Conservation (phyloP, 2,797 vertebrate genomes). For the Peromyscus attwateri region DNA sequence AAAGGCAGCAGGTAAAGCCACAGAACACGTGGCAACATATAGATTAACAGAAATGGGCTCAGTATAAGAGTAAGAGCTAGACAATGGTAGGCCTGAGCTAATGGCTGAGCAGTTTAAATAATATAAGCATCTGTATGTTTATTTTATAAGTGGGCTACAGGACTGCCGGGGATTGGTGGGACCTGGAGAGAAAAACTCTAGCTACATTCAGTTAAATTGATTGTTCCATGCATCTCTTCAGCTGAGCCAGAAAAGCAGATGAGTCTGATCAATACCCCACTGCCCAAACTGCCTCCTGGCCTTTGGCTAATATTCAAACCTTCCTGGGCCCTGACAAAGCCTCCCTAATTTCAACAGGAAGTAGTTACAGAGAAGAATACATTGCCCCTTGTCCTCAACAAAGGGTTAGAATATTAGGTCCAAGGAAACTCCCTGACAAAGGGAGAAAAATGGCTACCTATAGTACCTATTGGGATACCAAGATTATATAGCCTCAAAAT, state of each 20-base stretch:
- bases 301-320: neutral
- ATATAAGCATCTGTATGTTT: too few species aligned
- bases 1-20: too few species aligned
- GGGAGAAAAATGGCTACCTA: neutral
- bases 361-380: neutral
- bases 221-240: neutral
- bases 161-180: too few species aligned
- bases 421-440: neutral
- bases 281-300: neutral
- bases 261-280: neutral
- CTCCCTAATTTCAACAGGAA: neutral
- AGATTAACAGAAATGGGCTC: too few species aligned
- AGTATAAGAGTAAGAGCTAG: too few species aligned
- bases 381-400: neutral
- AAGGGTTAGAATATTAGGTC: neutral
- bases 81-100: too few species aligned
- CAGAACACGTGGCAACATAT: too few species aligned
- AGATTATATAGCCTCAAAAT: neutral
- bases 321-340: neutral
- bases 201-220: too few species aligned
- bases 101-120: too few species aligned
- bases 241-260: too few species aligned
- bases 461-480: neutral
- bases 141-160: too few species aligned
- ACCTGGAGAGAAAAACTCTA: too few species aligned